Percentiles rank a stretch among this genome's conserved stretches.
phyloP scores from a whole-genome alignment of 2,113 vertebrate species.

The Proteles cristata region DNA sequence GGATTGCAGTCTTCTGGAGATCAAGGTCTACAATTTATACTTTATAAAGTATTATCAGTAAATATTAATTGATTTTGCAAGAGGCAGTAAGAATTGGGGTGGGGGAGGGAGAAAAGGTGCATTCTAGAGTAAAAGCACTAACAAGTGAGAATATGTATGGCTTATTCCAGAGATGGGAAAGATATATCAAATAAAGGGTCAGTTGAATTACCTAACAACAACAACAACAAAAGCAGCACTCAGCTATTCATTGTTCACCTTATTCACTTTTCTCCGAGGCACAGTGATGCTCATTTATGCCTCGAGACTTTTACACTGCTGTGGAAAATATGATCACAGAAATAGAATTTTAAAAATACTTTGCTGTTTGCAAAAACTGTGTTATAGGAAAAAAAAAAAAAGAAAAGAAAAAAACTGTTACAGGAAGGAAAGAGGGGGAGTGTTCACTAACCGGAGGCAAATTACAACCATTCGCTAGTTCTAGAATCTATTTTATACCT shows the following conservation, averaged over 20 bases:
- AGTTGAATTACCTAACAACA: not conserved
- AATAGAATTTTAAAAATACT: conserved; percentile 64
- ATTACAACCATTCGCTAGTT: conserved; percentile 11
- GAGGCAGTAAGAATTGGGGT: not conserved
- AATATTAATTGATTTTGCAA: not conserved
- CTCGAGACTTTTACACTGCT: conserved; percentile 24
- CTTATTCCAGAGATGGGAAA: not conserved
- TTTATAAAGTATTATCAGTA: not conserved
- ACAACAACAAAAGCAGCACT: not conserved
- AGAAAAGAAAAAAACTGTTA: not conserved
- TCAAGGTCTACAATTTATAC: not conserved
- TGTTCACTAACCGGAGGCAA: conserved; percentile 2
- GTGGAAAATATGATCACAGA: conserved; percentile 56
- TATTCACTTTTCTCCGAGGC: not conserved
- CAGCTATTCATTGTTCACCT: not conserved
- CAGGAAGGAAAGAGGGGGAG: conserved; percentile 69
- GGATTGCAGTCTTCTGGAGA: not conserved
- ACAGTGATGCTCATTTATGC: not conserved
- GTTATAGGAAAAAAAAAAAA: conserved; percentile 42
- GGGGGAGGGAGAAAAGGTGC: not conserved
- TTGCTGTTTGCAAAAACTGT: conserved; percentile 38
- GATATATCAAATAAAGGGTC: not conserved
- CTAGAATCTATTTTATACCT: conserved; percentile 22
- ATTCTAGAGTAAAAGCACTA: not conserved
- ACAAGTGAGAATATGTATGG: not conserved